Base-by-base conservation (phyloP, 2,888 invertebrate species). In the Drosophila recens region DNA sequence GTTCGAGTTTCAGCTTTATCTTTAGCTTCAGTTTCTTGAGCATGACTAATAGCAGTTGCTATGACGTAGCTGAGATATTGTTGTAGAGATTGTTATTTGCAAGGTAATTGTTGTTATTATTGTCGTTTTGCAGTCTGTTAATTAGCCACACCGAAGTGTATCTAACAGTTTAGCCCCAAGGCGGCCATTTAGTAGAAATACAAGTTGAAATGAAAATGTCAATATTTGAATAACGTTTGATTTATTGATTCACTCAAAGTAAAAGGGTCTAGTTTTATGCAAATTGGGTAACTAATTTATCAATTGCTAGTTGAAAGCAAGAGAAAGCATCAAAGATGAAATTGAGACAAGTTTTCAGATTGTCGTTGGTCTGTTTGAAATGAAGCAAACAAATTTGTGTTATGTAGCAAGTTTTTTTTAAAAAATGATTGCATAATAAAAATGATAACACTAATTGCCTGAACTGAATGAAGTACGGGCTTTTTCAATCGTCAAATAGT, bases 61-160 rank as follows among this genome's bases (percentile, higher is more conserved):
- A 36, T 27, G 23, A 27, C n/a, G 13, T 11, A 5, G 40, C 30
- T 46, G 27, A 61, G 27, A 61, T 45, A 49, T 38, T 42, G 27
- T 49, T 45, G 48, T 38, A 10, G 1, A 38, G 46, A 36, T 57
- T 65, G 33, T 66, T 70, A 66, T 61, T 72, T 63, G 54, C 45
- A 40, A 48, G 42, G 48, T 72, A 70, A 68, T 76, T 79, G 66
- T 75, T 65, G 67, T 59, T 74, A 46, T 65, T 70, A 61, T 67
- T 58, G 54, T 38, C 66, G 56, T 62, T 62, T 67, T 65, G 36
- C 53, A 79, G 53, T 49, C 65, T 65, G 52, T 68, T 72, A 80
- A 83, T 86, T 86, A 66, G 69, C 64, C 57, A 27, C 38, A 72
- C 61, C 59, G 57, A 70, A 72, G 48, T 15, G 54, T 42, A 38